Evolutionary conservation across 2,797 vertebrate species (phyloP).

Genomic region (Melanotaenia parkinsoni): DNA sequence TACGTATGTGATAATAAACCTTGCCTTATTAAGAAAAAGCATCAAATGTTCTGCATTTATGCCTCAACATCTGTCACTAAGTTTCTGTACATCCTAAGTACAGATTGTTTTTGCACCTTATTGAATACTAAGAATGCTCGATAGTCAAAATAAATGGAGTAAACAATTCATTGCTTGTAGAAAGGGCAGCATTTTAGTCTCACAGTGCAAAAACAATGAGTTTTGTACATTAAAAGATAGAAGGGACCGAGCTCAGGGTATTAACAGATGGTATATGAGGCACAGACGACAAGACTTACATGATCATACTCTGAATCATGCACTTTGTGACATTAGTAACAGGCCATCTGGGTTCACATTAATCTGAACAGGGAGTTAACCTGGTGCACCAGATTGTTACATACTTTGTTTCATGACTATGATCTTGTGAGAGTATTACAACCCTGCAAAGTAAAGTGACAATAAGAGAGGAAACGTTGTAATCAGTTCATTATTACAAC

Average conservation of each 20-base stretch:
- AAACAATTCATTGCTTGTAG: background rate
- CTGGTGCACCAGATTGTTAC: background rate
- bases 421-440: background rate
- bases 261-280: background rate
- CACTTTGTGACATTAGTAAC: background rate
- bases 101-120: background rate
- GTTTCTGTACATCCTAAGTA: background rate
- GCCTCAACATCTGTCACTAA: background rate
- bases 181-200: background rate
- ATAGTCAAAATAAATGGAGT: background rate
- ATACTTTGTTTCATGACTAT: background rate
- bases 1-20: background rate
- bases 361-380: background rate
- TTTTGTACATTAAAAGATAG: background rate
- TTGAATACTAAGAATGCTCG: background rate
- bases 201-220: background rate
- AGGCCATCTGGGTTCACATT: background rate
- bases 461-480: background rate
- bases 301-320: background rate
- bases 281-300: background rate
- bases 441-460: background rate
- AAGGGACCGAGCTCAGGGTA: background rate
- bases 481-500: background rate
- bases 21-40: background rate
- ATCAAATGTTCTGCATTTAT: conserved; percentile 1